Percentiles rank a stretch among this genome's conserved stretches.
These are phyloP conservation scores for Hycleus phaleratus DNA, from an alignment of 1,140 invertebrate species.

Conservation along the genomic window DNA sequence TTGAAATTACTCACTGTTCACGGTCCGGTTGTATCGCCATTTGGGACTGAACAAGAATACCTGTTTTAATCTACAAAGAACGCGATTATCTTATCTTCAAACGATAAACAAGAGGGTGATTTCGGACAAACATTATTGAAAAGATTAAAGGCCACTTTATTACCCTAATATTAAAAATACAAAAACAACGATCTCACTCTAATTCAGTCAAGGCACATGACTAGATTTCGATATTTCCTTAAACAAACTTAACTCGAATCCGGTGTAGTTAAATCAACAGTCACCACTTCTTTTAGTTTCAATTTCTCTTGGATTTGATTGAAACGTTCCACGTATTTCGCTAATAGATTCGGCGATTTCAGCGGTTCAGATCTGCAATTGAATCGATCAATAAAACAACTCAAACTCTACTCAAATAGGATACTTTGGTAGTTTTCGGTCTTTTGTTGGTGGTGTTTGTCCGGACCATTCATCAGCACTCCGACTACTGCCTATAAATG, in stretches of 20 bases:
- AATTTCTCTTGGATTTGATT: slow-evolving; percentile 35
- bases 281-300: slow-evolving; percentile 1
- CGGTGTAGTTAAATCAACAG: no score
- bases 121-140: not conserved
- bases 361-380: slow-evolving; percentile 7
- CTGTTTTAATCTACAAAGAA: no score
- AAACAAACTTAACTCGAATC: slow-evolving; percentile 10
- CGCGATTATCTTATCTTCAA: no score
- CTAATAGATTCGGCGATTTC: slow-evolving; percentile 25
- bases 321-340: slow-evolving; percentile 32
- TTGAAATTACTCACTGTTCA: no score
- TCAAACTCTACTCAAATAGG: not conserved
- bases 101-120: no score
- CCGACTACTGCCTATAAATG: not conserved
- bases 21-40: no score
- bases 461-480: not conserved
- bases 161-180: not conserved
- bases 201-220: slow-evolving; percentile 8
- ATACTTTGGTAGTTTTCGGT: slow-evolving; percentile 1
- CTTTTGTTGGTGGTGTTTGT: slow-evolving; percentile 27
- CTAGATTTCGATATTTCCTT: not conserved
- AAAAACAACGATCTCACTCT: slow-evolving; percentile 2
- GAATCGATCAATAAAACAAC: not conserved
- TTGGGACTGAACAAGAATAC: no score
- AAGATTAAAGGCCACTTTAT: not conserved